Base-by-base conservation (phyloP, 2,113 vertebrate species). In the Cryptomyrus ogoouensis region DNA sequence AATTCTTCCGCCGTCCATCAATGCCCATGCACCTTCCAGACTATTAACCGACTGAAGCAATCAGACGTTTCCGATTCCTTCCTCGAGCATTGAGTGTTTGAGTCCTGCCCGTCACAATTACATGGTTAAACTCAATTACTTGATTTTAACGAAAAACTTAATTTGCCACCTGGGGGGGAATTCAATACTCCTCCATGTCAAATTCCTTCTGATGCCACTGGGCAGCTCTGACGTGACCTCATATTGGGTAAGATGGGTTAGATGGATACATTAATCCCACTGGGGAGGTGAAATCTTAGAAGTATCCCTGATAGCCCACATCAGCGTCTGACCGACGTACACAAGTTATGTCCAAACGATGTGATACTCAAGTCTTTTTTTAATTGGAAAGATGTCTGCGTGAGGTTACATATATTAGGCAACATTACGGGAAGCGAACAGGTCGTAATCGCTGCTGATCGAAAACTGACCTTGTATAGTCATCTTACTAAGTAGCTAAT, bases 1-100 rank as follows among this genome's bases (percentile, higher is more conserved):
- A 94, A 96, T 96, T 53, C 49, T 53, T 17, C 87, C 19, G 24
- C 44, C 31, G 12, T 17, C 44, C 42, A 8, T 47, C 24, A 53
- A 17, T 53, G 15, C 5, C 49, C n/a, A 31, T 87, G 27, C 5
- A 35, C 5, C 49, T 87, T 17, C 17, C 13, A 17, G 15, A 17
- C 50, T 21, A 53, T 5, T 53, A 21, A 53, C 52, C 5, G 17
- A 19, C 52, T 53, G 52, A 53, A 53, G 52, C 52, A 21, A 53
- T 21, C 52, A 53, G 52, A 53, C 5, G 52, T 77, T 80, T 80
- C 5, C 35, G n/a, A 31, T 27, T 70, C 62, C 62, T 5, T 70
- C 62, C 27, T 12, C 9, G 9, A 5, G 62, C 27, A 31, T 1
- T 12, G n/a, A 4, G n/a, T 0, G 10, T 13, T 31, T 31, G n/a